These are phyloP conservation scores for Celastrina argiolus DNA, from an alignment of 2,888 invertebrate species.

Conservation along the genomic window DNA sequence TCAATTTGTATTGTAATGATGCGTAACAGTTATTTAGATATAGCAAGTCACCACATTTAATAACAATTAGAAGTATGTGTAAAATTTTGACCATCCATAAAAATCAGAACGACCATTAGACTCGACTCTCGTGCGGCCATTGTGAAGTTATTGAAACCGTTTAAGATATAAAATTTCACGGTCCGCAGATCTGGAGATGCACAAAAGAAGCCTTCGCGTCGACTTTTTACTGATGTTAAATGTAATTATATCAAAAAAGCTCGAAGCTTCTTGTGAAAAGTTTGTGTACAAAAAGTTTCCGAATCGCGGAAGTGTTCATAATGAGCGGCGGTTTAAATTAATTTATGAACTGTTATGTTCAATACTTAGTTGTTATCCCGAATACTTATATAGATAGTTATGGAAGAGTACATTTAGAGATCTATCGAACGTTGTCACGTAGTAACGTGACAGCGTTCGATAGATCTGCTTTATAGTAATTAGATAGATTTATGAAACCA, in stretches of 20 bases:
- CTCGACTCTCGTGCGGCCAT: slow-evolving; percentile 27
- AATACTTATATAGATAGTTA: too few species aligned
- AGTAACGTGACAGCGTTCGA: too few species aligned
- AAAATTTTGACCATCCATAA: not conserved
- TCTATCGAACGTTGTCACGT: too few species aligned
- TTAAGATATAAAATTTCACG: slow-evolving; percentile 68
- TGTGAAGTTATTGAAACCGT: slow-evolving; percentile 52
- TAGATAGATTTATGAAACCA: too few species aligned
- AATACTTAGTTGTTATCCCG: too few species aligned
- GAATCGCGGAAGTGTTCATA: not conserved
- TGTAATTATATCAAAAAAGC: slow-evolving; percentile 21
- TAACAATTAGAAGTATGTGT: not conserved
- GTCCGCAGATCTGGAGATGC: slow-evolving; percentile 49
- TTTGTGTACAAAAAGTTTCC: slow-evolving; percentile 8
- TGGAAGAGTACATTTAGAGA: too few species aligned
- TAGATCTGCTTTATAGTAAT: too few species aligned
- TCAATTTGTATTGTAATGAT: slow-evolving; percentile 20
- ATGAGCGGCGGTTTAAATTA: not conserved
- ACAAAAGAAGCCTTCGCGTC: slow-evolving; percentile 35
- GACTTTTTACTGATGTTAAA: slow-evolving; percentile 17
- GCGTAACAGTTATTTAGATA: not conserved
- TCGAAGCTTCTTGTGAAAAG: slow-evolving; percentile 1
- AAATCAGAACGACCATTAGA: slow-evolving; percentile 4
- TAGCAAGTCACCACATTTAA: slow-evolving; percentile 16
- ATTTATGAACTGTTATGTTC: too few species aligned